Percentiles rank a stretch among this genome's conserved stretches.
These are phyloP conservation scores for Clarias fuscus DNA, from an alignment of 2,797 vertebrate genomes.

Conservation along the genomic window DNA sequence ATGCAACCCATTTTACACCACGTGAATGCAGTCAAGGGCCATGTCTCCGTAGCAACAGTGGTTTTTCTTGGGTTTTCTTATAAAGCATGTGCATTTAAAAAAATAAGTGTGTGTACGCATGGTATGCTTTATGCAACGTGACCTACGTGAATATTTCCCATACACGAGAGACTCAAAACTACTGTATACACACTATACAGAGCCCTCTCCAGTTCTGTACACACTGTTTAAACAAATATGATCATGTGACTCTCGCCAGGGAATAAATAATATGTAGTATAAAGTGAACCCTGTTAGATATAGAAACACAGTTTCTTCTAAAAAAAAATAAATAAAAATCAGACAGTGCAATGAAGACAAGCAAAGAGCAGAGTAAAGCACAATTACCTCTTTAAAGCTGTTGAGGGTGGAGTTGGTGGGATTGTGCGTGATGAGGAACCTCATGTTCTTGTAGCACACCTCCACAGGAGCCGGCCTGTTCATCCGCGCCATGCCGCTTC, in stretches of 20 bases:
- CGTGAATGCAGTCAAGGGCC: neutral
- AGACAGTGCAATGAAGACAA: neutral
- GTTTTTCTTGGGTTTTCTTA: neutral
- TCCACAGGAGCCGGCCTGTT: constrained; percentile 90
- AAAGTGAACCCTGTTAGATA: neutral
- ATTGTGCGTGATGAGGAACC: constrained; percentile 89
- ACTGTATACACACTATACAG: too few relatives aligned
- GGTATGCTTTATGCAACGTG: neutral
- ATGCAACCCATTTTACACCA: neutral
- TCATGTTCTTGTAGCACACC: constrained; percentile 91
- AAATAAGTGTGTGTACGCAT: neutral
- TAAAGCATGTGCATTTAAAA: neutral
- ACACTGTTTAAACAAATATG: neutral
- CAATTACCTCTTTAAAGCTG: constrained; percentile 86
- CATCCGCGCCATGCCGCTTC: constrained; percentile 83
- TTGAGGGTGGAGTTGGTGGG: constrained; percentile 88
- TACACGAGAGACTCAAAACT: neutral
- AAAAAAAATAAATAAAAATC: too few relatives aligned
- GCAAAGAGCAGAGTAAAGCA: neutral
- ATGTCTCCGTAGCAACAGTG: constrained; percentile 2
- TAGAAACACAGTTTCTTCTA: neutral
- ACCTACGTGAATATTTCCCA: neutral
- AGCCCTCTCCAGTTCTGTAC: neutral
- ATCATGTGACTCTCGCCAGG: neutral
- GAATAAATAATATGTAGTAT: neutral